Evolutionary conservation across 1,140 invertebrate genomes (phyloP).

Genomic region (Ceratitis capitata): DNA sequence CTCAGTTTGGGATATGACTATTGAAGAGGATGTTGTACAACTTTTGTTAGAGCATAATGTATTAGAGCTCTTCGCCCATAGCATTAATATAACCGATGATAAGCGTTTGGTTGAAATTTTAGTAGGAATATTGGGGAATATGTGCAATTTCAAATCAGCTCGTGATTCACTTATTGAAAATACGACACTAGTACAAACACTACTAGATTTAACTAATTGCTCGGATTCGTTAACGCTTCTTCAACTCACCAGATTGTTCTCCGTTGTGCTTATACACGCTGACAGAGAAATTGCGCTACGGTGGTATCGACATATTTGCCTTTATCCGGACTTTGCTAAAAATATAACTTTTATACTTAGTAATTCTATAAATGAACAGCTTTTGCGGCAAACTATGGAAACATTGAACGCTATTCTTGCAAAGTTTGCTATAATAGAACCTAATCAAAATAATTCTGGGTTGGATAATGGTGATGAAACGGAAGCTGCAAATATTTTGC

Average conservation of each 20-base stretch:
- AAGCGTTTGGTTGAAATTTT: conserved; percentile 76
- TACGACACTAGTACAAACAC: conserved; percentile 63
- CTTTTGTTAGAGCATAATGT: conserved; percentile 74
- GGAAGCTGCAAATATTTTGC: conserved; percentile 45
- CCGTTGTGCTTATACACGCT: conserved; percentile 58
- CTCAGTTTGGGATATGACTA: conserved; percentile 81
- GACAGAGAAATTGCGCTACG: conserved; percentile 62
- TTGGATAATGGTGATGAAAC: conserved; percentile 31
- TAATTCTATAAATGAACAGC: conserved; percentile 74
- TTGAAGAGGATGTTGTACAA: conserved; percentile 75
- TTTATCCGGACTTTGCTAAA: conserved; percentile 67
- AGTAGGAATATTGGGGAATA: conserved; percentile 78
- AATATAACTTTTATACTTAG: conserved; percentile 73
- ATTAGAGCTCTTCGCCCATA: conserved; percentile 68
- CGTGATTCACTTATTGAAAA: conserved; percentile 65
- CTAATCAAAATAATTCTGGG: conserved; percentile 44
- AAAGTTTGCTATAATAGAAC: conserved; percentile 60
- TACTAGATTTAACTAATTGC: conserved; percentile 70
- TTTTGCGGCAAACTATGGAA: conserved; percentile 69
- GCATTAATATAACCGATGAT: conserved; percentile 66
- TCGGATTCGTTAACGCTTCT: conserved; percentile 73
- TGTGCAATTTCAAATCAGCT: conserved; percentile 70
- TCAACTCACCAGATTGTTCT: conserved; percentile 74
- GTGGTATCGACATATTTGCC: conserved; percentile 68
- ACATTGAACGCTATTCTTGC: conserved; percentile 69